Percentiles rank a stretch among this genome's conserved stretches.
These are phyloP conservation scores for Diadumene lineata DNA, from an alignment of 92 coral and sea anemone genomes.

Conservation along the genomic window DNA sequence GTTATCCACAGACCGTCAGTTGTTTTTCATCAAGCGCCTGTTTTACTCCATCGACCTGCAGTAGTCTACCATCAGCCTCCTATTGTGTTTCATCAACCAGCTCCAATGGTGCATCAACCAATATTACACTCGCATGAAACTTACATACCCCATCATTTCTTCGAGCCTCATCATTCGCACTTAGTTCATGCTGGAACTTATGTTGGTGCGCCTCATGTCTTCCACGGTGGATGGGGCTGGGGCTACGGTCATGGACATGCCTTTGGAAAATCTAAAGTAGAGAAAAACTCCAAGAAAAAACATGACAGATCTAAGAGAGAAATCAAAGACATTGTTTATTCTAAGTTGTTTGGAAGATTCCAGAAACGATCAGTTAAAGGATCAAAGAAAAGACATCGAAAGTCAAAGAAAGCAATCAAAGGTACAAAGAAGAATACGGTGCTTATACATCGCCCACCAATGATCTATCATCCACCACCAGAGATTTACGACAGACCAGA, in stretches of 20 bases:
- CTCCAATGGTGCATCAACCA: conserved; percentile 90
- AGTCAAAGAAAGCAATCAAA: conserved; percentile 36
- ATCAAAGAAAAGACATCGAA: conserved; percentile 19
- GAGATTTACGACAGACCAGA: conserved; percentile 81
- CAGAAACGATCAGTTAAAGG: conserved; percentile 27
- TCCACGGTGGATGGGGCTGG: conserved; percentile 63
- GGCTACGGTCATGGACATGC: conserved; percentile 65
- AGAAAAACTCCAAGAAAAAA: conserved; percentile 20
- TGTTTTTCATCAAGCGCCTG: conserved; percentile 83
- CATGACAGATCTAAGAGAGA: conserved; percentile 31
- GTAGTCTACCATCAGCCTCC: conserved; percentile 88
- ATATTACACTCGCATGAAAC: conserved; percentile 79
- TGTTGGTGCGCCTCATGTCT: conserved; percentile 75
- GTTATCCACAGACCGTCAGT: conserved; percentile 92
- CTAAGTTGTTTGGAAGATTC: conserved; percentile 13
- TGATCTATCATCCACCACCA: conserved; percentile 88
- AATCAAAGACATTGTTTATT: not conserved
- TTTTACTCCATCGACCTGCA: conserved; percentile 82
- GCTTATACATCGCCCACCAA: conserved; percentile 61
- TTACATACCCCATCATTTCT: conserved; percentile 76
- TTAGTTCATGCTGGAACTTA: conserved; percentile 63
- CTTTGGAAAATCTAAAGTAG: conserved; percentile 74
- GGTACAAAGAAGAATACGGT: conserved; percentile 76
- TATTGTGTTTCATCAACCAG: conserved; percentile 84
- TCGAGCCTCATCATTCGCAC: conserved; percentile 63